Evolutionary conservation across 2,888 invertebrate genomes (phyloP), one percentile per base, ranked within the genome.

Genomic region (Iselma pallidipennis): DNA sequence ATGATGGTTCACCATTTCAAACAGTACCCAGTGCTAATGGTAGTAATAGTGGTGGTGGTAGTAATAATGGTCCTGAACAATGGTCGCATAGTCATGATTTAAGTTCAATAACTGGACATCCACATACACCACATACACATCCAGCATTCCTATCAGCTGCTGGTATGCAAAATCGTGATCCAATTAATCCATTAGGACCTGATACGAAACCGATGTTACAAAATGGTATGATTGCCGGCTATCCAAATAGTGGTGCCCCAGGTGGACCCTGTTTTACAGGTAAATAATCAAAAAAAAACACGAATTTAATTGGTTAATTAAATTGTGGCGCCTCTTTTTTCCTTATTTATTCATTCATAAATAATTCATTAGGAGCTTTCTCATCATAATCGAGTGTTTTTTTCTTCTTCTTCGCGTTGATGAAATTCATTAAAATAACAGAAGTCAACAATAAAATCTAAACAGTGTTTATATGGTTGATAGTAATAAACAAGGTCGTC

Each of bases 1-100:
- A 89, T 78, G 89, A 89, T 74, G 83, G 86, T 55, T 83, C 87
- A 64, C 87, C 89, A 66, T 92, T 91, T 80, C 91, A 92, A 79
- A 89, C 91, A 60, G 92, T 92, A 78, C 61, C 80, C 16, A 21
- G 21, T 10, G 21, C 16, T 21, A 45, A 12, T 21, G 4, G 45
- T 6, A 25, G 6, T 25, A 25, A 25, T 25, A 21, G 45, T 4
- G 21, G 21, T 10, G 9, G 80, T 65, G 80, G 78, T 49, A 75
- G 76, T 25, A 81, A 81, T 63, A 78, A 74, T 14, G 81, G 81
- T 53, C 73, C 79, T 42, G 78, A 83, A 37, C 82, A 82, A 61
- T 79, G 80, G 77, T 68, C 71, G 10, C 80, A 79, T 65, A 74
- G 71, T 50, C 80, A 80, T 65, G 78, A 80, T 59, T 60, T 70